These are phyloP conservation scores for Drosophila equinoxialis DNA, from an alignment of 1,140 invertebrate genomes.

Conservation along the genomic window DNA sequence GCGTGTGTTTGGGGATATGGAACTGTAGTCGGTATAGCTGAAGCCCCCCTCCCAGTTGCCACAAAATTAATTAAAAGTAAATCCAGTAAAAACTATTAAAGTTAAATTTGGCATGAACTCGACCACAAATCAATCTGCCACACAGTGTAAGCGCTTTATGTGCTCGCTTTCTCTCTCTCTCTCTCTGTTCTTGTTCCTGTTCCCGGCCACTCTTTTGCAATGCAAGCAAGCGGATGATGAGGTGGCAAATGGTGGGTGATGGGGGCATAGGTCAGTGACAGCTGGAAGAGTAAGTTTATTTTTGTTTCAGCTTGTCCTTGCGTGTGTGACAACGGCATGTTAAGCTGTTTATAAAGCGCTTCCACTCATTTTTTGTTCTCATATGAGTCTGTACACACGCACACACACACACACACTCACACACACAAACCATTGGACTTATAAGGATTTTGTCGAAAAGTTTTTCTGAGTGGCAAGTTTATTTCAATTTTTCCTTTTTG, in stretches of 20 bases:
- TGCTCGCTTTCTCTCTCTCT: constrained; percentile 12
- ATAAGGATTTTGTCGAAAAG: constrained; percentile 42
- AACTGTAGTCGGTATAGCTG: neutral
- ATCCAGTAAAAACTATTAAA: constrained; percentile 81
- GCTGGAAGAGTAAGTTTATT: constrained; percentile 46
- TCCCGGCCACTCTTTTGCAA: neutral
- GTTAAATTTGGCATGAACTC: constrained; percentile 80
- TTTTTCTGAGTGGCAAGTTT: constrained; percentile 56
- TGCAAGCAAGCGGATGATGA: constrained; percentile 10
- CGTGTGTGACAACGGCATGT: constrained; percentile 69
- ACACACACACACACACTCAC: constrained; percentile 12
- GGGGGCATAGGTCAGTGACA: constrained; percentile 26
- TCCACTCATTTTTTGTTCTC: constrained; percentile 55
- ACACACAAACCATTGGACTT: constrained; percentile 26
- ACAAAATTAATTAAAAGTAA: constrained; percentile 80
- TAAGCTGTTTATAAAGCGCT: constrained; percentile 77
- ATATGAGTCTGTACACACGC: constrained; percentile 7
- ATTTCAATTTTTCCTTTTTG: neutral
- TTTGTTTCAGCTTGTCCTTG: constrained; percentile 52
- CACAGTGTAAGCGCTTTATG: constrained; percentile 71
- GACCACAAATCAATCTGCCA: constrained; percentile 80
- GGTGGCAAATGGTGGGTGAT: neutral
- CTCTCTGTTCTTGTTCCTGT: neutral
- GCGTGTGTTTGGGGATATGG: neutral
- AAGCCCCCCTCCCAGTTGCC: constrained; percentile 21